These are phyloP conservation scores for Zaprionus vittiger DNA, from an alignment of 1,140 invertebrate genomes.

Conservation along the genomic window DNA sequence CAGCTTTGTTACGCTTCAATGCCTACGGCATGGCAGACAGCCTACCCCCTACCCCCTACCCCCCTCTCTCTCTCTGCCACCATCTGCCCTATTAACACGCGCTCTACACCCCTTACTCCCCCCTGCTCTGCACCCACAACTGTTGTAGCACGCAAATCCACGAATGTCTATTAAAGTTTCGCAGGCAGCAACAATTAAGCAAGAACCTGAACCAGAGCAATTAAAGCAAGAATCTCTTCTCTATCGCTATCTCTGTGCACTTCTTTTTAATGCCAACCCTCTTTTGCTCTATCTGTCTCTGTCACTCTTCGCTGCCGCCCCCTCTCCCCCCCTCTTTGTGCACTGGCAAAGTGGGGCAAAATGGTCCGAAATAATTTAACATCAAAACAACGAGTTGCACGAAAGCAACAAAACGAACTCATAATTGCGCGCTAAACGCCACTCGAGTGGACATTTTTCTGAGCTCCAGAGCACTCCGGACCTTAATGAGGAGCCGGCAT, in stretches of 20 bases:
- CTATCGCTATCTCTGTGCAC: neutral
- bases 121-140: neutral
- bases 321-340: neutral
- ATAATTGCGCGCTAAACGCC: constrained; percentile 79
- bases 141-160: neutral
- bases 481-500: constrained; percentile 48
- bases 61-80: neutral
- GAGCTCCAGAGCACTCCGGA: constrained; percentile 29
- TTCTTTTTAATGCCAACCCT: neutral
- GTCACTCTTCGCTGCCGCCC: too few species aligned
- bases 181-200: constrained; percentile 38
- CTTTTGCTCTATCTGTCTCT: neutral
- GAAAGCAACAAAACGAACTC: constrained; percentile 49
- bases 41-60: neutral
- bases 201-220: constrained; percentile 58
- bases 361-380: constrained; percentile 41
- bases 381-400: constrained; percentile 13
- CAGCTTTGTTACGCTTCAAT: constrained; percentile 76
- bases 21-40: constrained; percentile 46
- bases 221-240: constrained; percentile 50
- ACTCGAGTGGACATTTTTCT: constrained; percentile 78
- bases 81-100: neutral
- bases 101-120: too few species aligned
- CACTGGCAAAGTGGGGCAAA: constrained; percentile 7
- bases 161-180: constrained; percentile 54